phyloP scores from a whole-genome alignment of 2,888 invertebrate genomes.

The Lasioglossum vierecki region DNA sequence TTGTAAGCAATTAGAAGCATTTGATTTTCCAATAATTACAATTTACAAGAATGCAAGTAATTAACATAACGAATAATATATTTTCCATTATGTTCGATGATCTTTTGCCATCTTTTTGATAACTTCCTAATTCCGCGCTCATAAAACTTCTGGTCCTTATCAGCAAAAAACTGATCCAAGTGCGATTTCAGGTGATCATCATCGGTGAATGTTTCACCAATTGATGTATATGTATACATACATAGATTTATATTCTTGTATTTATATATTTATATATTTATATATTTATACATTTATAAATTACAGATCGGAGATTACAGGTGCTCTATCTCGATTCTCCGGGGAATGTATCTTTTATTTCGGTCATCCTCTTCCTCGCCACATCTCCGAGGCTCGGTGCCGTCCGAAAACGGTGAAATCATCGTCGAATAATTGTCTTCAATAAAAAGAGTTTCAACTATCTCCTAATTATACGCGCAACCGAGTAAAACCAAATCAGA shows the following conservation, averaged over 20 bases:
- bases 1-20: too few species aligned
- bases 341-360: constrained; percentile 34
- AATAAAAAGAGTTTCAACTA: neutral
- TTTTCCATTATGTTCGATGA: too few species aligned
- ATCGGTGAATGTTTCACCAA: too few species aligned
- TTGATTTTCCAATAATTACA: too few species aligned
- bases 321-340: constrained; percentile 18
- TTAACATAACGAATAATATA: too few species aligned
- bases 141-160: too few species aligned
- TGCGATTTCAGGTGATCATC: too few species aligned
- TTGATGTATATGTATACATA: constrained; percentile 30
- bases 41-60: too few species aligned
- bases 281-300: constrained; percentile 62
- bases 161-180: too few species aligned
- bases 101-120: too few species aligned
- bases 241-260: constrained; percentile 35
- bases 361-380: neutral
- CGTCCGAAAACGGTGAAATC: constrained; percentile 31
- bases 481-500: neutral
- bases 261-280: constrained; percentile 11
- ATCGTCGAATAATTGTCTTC: neutral
- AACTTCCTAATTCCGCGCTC: too few species aligned
- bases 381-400: constrained; percentile 12
- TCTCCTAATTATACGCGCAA: neutral
- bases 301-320: constrained; percentile 55